Base-by-base conservation (phyloP, 2,113 vertebrate genomes). In the Thamnophis sirtalis region DNA sequence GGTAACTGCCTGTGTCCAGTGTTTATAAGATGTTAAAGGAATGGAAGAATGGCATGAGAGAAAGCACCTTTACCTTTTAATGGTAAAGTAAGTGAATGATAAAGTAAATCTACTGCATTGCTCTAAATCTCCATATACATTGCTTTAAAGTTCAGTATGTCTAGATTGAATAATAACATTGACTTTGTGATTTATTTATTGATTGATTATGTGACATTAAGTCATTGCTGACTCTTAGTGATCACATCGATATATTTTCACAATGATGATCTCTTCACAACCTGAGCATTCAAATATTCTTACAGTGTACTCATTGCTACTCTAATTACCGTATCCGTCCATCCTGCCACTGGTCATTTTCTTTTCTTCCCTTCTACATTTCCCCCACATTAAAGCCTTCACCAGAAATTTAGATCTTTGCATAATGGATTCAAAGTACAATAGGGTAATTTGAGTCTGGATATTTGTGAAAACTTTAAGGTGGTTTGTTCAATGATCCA, bases 1-100 rank as follows among this genome's bases (percentile, higher is more conserved):
- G 9, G 3, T 53, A 28, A 51, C 51, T 87, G 26, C 26, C 19
- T 60, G 87, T 13, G 26, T 6, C 17, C 53, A n/a, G 38, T n/a
- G 26, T 38, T 68, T 87, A 17, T 7, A 73, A 58, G 43, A 54
- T n/a, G 21, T 53, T 73, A 73, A 87, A 48, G 43, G 10, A 17
- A 0, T 21, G 19, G 1, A 68, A 68, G n/a, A 73, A 33, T 0
- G 0, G 1, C 1, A 89, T 4, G 19, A 0, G 43, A 2, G 17
- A 33, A 73, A 73, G 26, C 54, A 28, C n/a, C 90, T 53, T 53
- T 86, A 1, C 9, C 54, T n/a, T 0, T 0, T n/a, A 1, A 28
- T 26, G 4, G 0, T 43, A 90, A 3, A 1, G 38, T 80, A 84
- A 5, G 51, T 86, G 86, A 0, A 49, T 0, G 3, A 33, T 63